Conservation (phyloP, 2,888 invertebrate species). For the Folsomia candida region DNA sequence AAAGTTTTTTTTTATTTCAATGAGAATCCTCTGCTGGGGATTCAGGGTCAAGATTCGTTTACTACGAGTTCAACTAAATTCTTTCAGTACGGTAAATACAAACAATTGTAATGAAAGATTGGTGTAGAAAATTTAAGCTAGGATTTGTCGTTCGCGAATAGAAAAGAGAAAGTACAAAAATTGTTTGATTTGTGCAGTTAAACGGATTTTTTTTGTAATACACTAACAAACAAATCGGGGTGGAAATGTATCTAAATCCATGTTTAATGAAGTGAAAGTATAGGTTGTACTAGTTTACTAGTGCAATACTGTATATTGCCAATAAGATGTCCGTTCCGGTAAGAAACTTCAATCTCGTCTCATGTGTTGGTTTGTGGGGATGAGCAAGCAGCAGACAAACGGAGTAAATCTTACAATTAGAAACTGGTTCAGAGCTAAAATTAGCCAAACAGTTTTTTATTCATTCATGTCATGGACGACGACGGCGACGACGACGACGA, state of each 20-base stretch:
- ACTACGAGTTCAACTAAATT: too few relatives aligned
- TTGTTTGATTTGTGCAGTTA: not conserved
- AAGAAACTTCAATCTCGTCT: conserved; percentile 2
- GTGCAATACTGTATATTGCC: not conserved
- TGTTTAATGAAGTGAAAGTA: too few relatives aligned
- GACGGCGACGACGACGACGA: too few relatives aligned
- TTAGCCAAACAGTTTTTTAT: conserved; percentile 32
- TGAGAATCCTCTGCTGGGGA: too few relatives aligned
- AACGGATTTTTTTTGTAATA: not conserved
- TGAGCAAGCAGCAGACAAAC: conserved; percentile 1
- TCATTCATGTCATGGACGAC: conserved; percentile 20
- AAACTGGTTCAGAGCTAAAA: conserved; percentile 38
- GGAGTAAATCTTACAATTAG: conserved; percentile 19
- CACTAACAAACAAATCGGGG: not conserved
- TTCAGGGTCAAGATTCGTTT: not conserved
- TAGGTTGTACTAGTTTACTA: too few relatives aligned
- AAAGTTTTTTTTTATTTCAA: too few relatives aligned
- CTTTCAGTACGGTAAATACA: too few relatives aligned
- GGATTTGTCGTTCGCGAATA: not conserved
- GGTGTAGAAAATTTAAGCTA: not conserved
- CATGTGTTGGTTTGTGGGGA: conserved; percentile 10
- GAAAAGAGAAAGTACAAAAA: not conserved
- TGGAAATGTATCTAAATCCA: too few relatives aligned
- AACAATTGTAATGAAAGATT: too few relatives aligned
- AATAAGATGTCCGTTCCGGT: not conserved